These are phyloP conservation scores for Myopa testacea DNA, from an alignment of 2,888 invertebrate species.

Conservation along the genomic window DNA sequence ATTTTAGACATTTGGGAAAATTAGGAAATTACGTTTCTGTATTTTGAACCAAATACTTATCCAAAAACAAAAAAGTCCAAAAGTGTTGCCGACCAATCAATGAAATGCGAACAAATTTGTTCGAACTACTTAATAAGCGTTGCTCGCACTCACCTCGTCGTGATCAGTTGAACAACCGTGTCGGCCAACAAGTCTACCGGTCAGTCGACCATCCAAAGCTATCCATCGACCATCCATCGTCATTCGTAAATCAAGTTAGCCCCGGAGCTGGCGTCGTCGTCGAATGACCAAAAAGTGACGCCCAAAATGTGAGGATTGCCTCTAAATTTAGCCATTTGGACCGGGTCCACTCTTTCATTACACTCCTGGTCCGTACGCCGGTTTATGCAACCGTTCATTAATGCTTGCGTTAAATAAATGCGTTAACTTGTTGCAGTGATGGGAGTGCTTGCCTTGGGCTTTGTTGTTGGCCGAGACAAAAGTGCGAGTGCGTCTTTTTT, in stretches of 20 bases:
- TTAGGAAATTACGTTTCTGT: too few species aligned
- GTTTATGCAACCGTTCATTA: constrained; percentile 31
- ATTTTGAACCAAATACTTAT: too few species aligned
- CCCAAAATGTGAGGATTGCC: constrained; percentile 26
- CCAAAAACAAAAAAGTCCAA: not conserved
- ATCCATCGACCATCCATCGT: too few species aligned
- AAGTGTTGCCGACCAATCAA: constrained; percentile 3
- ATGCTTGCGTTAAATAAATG: not conserved
- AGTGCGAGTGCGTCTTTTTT: not conserved
- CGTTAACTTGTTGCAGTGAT: constrained; percentile 5
- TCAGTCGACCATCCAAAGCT: too few species aligned
- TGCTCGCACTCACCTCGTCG: not conserved
- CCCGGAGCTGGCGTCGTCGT: not conserved
- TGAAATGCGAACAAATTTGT: constrained; percentile 22
- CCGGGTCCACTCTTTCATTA: constrained; percentile 18
- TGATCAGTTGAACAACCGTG: not conserved
- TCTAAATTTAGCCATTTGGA: constrained; percentile 29
- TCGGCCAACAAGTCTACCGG: not conserved
- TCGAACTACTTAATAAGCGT: constrained; percentile 31
- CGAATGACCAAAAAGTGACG: constrained; percentile 32
- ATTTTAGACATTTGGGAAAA: too few species aligned
- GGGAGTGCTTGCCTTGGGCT: not conserved
- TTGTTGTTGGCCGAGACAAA: not conserved
- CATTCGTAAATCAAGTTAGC: constrained; percentile 9
- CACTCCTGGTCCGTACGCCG: not conserved